These are phyloP conservation scores for Acleris holmiana DNA, from an alignment of 2,888 invertebrate species.

Conservation along the genomic window DNA sequence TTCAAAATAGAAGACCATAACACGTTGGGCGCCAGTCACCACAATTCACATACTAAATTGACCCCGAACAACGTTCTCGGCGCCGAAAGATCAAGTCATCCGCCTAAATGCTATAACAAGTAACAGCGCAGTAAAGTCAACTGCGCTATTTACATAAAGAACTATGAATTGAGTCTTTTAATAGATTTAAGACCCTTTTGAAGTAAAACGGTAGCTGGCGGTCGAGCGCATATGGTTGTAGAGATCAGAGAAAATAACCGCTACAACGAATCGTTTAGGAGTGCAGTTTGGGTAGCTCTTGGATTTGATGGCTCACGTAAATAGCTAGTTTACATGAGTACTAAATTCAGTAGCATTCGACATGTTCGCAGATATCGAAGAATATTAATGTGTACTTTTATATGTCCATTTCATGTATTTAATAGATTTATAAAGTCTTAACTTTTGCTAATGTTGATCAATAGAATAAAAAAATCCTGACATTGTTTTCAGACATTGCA, in stretches of 20 bases:
- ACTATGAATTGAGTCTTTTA: constrained; percentile 45
- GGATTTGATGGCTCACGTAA: neutral
- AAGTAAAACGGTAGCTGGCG: constrained; percentile 34
- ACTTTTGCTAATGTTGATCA: too few species aligned
- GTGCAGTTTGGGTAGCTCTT: constrained; percentile 12
- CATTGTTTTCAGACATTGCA: too few species aligned
- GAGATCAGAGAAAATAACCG: neutral
- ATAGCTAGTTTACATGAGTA: too few species aligned
- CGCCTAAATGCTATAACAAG: constrained; percentile 52
- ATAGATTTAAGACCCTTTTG: constrained; percentile 38
- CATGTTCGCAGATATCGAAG: too few species aligned
- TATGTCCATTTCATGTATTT: too few species aligned
- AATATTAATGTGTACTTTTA: too few species aligned
- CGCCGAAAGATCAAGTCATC: too few species aligned
- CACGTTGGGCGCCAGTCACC: constrained; percentile 39
- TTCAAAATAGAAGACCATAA: constrained; percentile 59
- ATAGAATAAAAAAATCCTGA: too few species aligned
- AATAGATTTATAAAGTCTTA: too few species aligned
- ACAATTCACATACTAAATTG: too few species aligned
- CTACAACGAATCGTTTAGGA: neutral
- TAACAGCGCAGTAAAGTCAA: constrained; percentile 57
- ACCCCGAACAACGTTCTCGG: too few species aligned
- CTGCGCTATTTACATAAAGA: constrained; percentile 48
- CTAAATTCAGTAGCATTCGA: too few species aligned
- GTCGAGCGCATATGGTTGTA: constrained; percentile 20